phyloP scores from a whole-genome alignment of 2,888 invertebrate species.

The Zele albiditarsus region DNA sequence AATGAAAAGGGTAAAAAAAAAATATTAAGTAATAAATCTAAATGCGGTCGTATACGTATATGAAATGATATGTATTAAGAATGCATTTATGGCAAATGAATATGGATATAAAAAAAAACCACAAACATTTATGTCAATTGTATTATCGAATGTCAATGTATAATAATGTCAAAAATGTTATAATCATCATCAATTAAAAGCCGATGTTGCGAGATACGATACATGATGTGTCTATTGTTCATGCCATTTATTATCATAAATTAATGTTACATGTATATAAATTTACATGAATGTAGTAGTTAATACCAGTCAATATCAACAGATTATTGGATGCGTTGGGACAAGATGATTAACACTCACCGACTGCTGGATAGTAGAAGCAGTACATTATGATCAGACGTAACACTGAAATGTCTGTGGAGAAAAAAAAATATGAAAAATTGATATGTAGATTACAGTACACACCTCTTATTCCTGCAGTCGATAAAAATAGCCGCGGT shows the following conservation, averaged over 20 bases:
- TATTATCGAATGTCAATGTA: slow-evolving; percentile 31
- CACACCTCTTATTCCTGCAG: neutral
- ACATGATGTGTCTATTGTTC: neutral
- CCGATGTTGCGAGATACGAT: slow-evolving; percentile 26
- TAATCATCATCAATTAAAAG: slow-evolving; percentile 49
- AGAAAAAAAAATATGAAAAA: neutral
- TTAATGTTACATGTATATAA: neutral
- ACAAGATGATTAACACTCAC: neutral
- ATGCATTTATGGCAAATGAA: neutral
- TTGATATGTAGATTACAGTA: neutral
- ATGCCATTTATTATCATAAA: neutral
- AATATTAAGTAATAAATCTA: neutral
- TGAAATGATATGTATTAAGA: neutral
- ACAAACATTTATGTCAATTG: slow-evolving; percentile 6
- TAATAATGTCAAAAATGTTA: slow-evolving; percentile 39
- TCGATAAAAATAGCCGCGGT: neutral
- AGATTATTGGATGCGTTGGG: neutral
- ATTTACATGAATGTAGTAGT: neutral
- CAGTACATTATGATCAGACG: neutral
- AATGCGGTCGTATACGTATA: neutral
- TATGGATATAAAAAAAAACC: slow-evolving; percentile 32
- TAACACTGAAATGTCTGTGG: neutral
- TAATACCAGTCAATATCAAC: neutral
- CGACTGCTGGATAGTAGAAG: neutral
- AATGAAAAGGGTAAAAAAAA: slow-evolving; percentile 7